phyloP scores from a whole-genome alignment of 2,797 vertebrate species.

The Argentina silus region DNA sequence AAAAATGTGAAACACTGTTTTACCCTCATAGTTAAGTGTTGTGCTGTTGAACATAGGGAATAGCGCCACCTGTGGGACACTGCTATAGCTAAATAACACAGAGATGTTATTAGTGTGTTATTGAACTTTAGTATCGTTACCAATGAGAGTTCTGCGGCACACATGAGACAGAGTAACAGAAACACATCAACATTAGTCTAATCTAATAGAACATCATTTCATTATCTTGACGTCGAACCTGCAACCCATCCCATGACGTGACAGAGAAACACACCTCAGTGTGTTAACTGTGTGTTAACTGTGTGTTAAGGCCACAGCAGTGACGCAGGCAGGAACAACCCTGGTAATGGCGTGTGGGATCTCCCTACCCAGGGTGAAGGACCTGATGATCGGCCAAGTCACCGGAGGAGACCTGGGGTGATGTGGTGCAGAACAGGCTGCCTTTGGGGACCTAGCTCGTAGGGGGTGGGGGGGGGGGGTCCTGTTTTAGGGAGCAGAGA shows the following conservation, averaged over 20 bases:
- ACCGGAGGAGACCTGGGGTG: not conserved
- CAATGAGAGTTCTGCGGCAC: conserved; percentile 19
- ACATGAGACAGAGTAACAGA: conserved; percentile 3
- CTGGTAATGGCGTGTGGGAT: not conserved
- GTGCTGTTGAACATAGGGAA: conserved; percentile 13
- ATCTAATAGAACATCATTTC: not conserved
- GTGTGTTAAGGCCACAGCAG: no score
- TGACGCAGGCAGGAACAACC: no score
- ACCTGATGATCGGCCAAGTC: not conserved
- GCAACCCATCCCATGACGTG: not conserved
- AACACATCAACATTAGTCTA: not conserved
- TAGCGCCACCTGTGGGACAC: not conserved
- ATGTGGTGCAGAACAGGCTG: no score
- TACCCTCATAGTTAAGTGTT: conserved; percentile 2
- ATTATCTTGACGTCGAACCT: not conserved
- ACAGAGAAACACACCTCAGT: not conserved
- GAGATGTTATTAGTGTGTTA: conserved; percentile 19
- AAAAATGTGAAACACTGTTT: conserved; percentile 3
- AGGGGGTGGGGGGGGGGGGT: no score
- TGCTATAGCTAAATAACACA: conserved; percentile 34
- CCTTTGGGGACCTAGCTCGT: no score
- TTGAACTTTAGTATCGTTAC: conserved; percentile 41
- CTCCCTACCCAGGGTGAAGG: not conserved
- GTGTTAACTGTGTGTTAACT: not conserved
- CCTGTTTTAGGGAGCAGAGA: no score